Conservation (phyloP, 2,113 vertebrate genomes). For the Monarcha castaneiventris region DNA sequence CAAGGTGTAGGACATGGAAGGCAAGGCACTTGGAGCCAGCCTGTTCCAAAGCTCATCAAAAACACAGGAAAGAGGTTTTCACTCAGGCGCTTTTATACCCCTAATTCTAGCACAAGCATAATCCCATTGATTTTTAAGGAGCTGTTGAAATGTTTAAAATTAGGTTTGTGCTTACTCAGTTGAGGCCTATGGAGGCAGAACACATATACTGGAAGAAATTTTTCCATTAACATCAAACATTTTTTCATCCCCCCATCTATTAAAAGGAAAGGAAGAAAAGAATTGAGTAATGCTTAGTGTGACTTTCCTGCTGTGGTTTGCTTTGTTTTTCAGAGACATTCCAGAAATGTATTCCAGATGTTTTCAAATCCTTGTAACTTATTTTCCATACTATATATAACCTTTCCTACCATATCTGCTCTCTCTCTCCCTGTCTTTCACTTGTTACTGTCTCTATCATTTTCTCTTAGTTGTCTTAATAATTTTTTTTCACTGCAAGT, state of each 20-base stretch:
- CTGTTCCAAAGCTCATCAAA: neutral
- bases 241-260: neutral
- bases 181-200: neutral
- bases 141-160: slow-evolving; percentile 28
- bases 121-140: neutral
- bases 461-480: neutral
- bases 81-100: neutral
- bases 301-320: slow-evolving; percentile 64
- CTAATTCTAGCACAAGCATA: neutral
- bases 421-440: neutral
- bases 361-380: slow-evolving; percentile 46
- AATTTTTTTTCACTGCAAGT: neutral
- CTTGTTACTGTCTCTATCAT: neutral
- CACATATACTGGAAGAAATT: slow-evolving; percentile 36
- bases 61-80: neutral
- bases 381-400: slow-evolving; percentile 61
- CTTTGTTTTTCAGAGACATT: slow-evolving; percentile 63
- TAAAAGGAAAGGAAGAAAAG: slow-evolving; percentile 42
- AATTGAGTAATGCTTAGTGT: slow-evolving; percentile 55
- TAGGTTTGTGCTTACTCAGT: slow-evolving; percentile 14
- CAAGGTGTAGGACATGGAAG: neutral
- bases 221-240: slow-evolving; percentile 35
- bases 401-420: slow-evolving; percentile 10
- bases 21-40: neutral
- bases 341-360: slow-evolving; percentile 70